Evolutionary conservation across 2,888 invertebrate genomes (phyloP).

Genomic region (Galerucella nymphaeae): DNA sequence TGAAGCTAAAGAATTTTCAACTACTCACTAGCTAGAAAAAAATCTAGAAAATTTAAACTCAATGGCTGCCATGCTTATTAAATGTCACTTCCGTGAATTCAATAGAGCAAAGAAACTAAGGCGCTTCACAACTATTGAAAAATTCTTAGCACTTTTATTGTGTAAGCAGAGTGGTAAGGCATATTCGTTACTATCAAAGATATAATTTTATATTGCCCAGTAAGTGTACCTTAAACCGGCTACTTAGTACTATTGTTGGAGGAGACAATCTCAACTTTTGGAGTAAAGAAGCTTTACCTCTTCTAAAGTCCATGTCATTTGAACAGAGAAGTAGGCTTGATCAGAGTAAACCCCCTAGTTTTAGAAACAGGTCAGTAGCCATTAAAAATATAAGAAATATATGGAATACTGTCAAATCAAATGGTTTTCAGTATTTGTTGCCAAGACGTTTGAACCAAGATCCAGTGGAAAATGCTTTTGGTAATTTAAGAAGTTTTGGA

Average conservation of each 20-base stretch:
- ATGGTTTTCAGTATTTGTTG: too few species aligned
- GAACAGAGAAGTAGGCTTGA: too few species aligned
- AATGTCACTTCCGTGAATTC: neutral
- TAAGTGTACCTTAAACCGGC: too few species aligned
- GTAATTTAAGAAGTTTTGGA: too few species aligned
- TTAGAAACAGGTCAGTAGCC: slow-evolving; percentile 16
- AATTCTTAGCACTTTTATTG: neutral
- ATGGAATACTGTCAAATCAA: slow-evolving; percentile 11
- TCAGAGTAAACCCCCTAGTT: slow-evolving; percentile 23
- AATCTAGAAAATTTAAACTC: neutral
- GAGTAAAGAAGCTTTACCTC: slow-evolving; percentile 31
- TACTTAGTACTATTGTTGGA: too few species aligned
- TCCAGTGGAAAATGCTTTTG: too few species aligned
- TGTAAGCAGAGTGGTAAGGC: neutral
- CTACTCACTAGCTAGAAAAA: neutral
- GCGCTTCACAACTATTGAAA: neutral
- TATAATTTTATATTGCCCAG: neutral
- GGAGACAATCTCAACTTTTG: slow-evolving; percentile 24
- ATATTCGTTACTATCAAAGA: neutral
- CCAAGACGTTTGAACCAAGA: too few species aligned
- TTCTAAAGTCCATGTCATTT: too few species aligned
- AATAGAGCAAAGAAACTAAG: neutral
- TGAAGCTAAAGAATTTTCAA: too few species aligned
- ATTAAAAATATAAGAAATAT: slow-evolving; percentile 20
- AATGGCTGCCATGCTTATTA: neutral